Evolutionary conservation across 2,888 invertebrate genomes (phyloP).

Genomic region (Tethea ocularis): DNA sequence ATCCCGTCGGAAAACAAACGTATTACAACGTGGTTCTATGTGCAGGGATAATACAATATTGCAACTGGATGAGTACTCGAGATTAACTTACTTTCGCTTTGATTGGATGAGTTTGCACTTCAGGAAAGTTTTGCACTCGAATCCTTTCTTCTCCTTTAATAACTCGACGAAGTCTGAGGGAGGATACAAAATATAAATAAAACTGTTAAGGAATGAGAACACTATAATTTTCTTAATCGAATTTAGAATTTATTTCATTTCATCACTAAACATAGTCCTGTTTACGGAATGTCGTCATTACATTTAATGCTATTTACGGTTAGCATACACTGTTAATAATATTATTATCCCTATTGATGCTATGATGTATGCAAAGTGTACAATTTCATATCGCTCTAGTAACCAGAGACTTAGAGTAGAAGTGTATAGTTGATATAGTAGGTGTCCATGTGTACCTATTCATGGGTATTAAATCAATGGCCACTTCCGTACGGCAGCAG

Average conservation of each 20-base stretch:
- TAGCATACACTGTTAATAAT: neutral
- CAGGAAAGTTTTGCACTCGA: constrained; percentile 43
- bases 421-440: neutral
- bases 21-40: constrained; percentile 31
- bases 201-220: constrained; percentile 13
- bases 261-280: too few relatives aligned
- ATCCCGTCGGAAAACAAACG: constrained; percentile 39
- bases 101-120: constrained; percentile 47
- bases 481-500: constrained; percentile 50
- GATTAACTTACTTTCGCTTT: constrained; percentile 53
- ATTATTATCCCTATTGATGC: neutral
- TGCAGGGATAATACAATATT: constrained; percentile 26
- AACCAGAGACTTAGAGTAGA: neutral
- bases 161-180: constrained; percentile 45
- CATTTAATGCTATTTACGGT: neutral
- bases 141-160: constrained; percentile 31
- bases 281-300: neutral
- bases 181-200: constrained; percentile 28
- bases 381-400: neutral
- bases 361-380: neutral
- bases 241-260: neutral
- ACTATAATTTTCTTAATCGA: constrained; percentile 15
- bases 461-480: constrained; percentile 51
- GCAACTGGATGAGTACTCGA: constrained; percentile 25
- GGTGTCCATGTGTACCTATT: constrained; percentile 27